Base-by-base conservation (phyloP, 1,140 invertebrate genomes). In the Brachionus plicatilis region DNA sequence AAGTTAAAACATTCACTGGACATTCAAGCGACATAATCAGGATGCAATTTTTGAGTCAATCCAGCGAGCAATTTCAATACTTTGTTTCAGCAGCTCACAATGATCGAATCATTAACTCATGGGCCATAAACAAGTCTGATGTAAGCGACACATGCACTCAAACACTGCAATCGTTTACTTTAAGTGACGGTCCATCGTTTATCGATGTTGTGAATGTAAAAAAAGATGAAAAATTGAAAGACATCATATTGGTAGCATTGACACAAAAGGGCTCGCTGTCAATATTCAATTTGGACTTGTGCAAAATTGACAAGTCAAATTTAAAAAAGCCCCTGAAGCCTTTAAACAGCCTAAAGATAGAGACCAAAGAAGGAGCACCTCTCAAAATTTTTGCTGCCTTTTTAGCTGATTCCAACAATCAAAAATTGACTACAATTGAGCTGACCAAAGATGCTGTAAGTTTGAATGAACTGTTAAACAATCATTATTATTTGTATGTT, bases 361-460 rank as follows among this genome's bases (percentile, higher is more conserved):
- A 82, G 33, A 82, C 79, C 33, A 47, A 82, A 82, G 65, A 68
- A 65, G 79, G 65, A 14, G 12, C 37, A 12, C 79, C 79, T 17
- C 27, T 82, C 3, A 60, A 60, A 60, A 82, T 82, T 29, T 24
- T 43, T 41, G 79, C 37, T 14, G 53, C 33, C 33, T 82, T 82
- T 82, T 24, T 82, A 65, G 33, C 20, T 41, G 60, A 82, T 29
- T 41, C 79, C 6, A 37, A 82, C 6, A 82, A 66, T 27, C 50
- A 82, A 45, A 43, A 85, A 92, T 93, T 85, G 92, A 92, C 85
- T 89, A 93, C 53, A 94, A 94, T 90, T 93, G 93, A 91, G 93
- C 8, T 24, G 27, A 9, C 20, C 8, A 76, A 76, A 14, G 45
- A 76, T 76, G 20, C 27, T 14, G 24, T 12, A 50, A 37, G 17